A percentile compares a stretch with the other conserved stretches of the same genome.
Conservation (phyloP, 1,140 invertebrate genomes). For the Cotesia glomerata region DNA sequence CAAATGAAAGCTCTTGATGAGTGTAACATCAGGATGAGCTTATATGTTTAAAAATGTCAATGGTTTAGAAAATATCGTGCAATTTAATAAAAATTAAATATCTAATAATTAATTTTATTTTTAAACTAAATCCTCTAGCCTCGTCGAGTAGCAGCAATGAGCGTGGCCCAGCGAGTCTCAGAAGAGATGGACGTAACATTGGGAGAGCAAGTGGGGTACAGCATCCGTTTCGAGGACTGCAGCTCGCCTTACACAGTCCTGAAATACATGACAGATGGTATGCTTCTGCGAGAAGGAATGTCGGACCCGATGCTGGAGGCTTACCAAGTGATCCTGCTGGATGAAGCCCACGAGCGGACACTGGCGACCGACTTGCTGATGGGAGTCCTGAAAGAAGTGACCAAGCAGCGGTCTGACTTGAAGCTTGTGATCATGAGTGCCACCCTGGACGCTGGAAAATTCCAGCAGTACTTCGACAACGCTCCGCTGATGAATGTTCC, state of each 20-base stretch:
- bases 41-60: no score
- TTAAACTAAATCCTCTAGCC: slow-evolving; percentile 61
- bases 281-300: slow-evolving; percentile 99
- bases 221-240: slow-evolving; percentile 99
- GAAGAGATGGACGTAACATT: slow-evolving; percentile 99
- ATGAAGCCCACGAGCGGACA: slow-evolving; percentile 99
- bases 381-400: slow-evolving; percentile 98
- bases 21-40: no score
- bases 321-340: slow-evolving; percentile 95
- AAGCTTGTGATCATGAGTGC: slow-evolving; percentile 99
- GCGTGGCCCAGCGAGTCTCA: slow-evolving; percentile 95
- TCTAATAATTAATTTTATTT: no score
- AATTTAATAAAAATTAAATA: no score
- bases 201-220: slow-evolving; percentile 92
- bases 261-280: slow-evolving; percentile 99
- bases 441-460: slow-evolving; percentile 99
- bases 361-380: slow-evolving; percentile 98
- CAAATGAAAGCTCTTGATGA: no score
- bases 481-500: slow-evolving; percentile 99
- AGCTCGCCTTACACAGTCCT: slow-evolving; percentile 91
- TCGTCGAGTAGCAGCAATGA: slow-evolving; percentile 97
- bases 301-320: slow-evolving; percentile 96
- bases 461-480: slow-evolving; percentile 98
- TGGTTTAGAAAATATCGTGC: no score
- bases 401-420: slow-evolving; percentile 90